phyloP scores from a whole-genome alignment of 2,797 vertebrate species.

The Myotis daubentonii region DNA sequence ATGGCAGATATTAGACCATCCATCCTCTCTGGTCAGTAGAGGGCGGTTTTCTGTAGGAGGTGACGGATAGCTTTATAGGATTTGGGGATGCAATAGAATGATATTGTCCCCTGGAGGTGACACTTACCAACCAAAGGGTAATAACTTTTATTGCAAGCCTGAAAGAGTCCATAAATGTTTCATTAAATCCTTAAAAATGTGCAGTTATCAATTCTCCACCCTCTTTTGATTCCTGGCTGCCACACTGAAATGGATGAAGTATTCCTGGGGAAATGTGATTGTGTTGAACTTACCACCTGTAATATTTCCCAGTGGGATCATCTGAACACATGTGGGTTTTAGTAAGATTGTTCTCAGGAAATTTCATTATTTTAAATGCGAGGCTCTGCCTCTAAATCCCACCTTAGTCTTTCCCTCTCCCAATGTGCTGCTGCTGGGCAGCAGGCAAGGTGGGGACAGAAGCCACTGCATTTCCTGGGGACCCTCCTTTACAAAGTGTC shows the following conservation, averaged over 20 bases:
- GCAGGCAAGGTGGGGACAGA: slow-evolving; percentile 1
- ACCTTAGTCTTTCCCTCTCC: slow-evolving; percentile 45
- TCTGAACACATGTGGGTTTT: slow-evolving; percentile 63
- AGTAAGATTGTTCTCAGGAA: slow-evolving; percentile 60
- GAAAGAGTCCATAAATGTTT: slow-evolving; percentile 83
- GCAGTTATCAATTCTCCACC: slow-evolving; percentile 68
- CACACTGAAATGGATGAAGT: slow-evolving; percentile 13
- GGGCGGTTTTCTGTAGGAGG: slow-evolving; percentile 61
- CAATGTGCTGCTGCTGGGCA: background rate
- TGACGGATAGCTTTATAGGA: slow-evolving; percentile 72
- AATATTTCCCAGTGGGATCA: slow-evolving; percentile 57
- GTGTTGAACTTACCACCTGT: slow-evolving; percentile 69
- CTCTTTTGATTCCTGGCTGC: slow-evolving; percentile 59
- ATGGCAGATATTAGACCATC: slow-evolving; percentile 44
- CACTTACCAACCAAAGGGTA: slow-evolving; percentile 70
- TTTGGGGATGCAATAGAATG: slow-evolving; percentile 55
- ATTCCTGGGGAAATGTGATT: slow-evolving; percentile 66
- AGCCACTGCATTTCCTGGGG: slow-evolving; percentile 37
- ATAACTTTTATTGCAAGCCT: slow-evolving; percentile 77
- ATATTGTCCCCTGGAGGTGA: slow-evolving; percentile 70
- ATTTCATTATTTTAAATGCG: slow-evolving; percentile 68
- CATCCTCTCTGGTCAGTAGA: slow-evolving; percentile 66
- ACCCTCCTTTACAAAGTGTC: slow-evolving; percentile 57
- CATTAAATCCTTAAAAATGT: slow-evolving; percentile 77
- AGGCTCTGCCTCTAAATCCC: slow-evolving; percentile 47